Evolutionary conservation across 2,888 invertebrate species (phyloP), one percentile per base, ranked within the genome.

Genomic region (Drosophila rellima): DNA sequence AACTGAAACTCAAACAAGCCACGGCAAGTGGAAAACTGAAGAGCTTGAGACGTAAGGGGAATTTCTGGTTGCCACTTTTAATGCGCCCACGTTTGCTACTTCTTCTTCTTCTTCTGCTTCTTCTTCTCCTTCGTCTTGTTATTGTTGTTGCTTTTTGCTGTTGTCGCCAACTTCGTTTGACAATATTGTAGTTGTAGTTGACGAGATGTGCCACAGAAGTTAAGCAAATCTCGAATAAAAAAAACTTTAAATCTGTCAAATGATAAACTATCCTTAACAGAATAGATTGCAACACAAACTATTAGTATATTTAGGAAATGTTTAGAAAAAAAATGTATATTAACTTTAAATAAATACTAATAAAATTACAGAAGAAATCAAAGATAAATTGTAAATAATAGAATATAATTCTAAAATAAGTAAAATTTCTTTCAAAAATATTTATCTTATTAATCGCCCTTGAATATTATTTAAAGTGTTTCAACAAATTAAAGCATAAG

Each of bases 1-100:
- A 82, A 85, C 77, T 62, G 63, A 84, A 88, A 85, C 72, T 76
- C 80, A 88, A 85, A 84, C 78, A 87, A 69, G 37, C 70, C 74
- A 55, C 35, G 64, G 59, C 29, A 56, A 59, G 37, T 44, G 7
- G 8, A 29, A n/a, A 18, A 51, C 33, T 23, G 10, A 11, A 47
- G 57, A 50, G 45, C 20, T 31, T 45, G 37, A 37, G 17, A 33
- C 18, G 31, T 3, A 31, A 8, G 31, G 18, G 48, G 37, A 10
- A 23, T 20, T 13, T 18, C 15, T 31, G 20, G 39, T 51, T 73
- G 68, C 62, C 62, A 54, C 60, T 59, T 62, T 72, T 73, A 73
- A 73, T 63, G 62, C 51, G 60, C 57, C 70, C 67, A 65, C 63
- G 40, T 56, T 70, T 31, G 35, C 62, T 54, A 52, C 48, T 60